Evolutionary conservation across 2,797 vertebrate genomes (phyloP).

Genomic region (Merluccius polli): DNA sequence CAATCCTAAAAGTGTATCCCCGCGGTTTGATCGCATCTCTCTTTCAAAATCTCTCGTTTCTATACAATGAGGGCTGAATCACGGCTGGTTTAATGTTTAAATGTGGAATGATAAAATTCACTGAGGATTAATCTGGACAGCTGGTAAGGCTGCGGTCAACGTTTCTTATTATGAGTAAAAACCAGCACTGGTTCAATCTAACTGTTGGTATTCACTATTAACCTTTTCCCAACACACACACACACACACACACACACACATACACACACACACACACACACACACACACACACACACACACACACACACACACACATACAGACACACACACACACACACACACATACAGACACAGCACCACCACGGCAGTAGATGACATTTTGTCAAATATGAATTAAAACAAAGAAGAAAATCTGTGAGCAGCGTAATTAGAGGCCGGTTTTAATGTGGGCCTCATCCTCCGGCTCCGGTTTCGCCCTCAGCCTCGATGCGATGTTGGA

Average conservation of each 20-base stretch:
- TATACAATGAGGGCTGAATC: too few species aligned
- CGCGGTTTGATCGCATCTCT: too few species aligned
- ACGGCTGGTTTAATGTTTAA: too few species aligned
- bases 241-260: conserved; percentile 4
- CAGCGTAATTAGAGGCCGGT: conserved; percentile 74
- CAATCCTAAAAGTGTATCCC: too few species aligned
- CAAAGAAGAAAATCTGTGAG: conserved; percentile 68
- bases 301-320: conserved; percentile 1
- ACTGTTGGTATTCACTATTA: not conserved
- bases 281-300: conserved; percentile 1
- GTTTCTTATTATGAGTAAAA: too few species aligned
- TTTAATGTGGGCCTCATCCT: conserved; percentile 66
- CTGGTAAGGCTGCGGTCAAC: too few species aligned
- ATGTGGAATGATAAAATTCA: too few species aligned
- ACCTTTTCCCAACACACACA: not conserved
- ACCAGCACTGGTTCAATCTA: not conserved
- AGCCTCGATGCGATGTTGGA: conserved; percentile 38
- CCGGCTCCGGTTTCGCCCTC: conserved; percentile 50
- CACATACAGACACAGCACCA: not conserved
- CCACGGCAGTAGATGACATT: conserved; percentile 71
- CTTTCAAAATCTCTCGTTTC: too few species aligned
- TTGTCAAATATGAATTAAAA: conserved; percentile 82
- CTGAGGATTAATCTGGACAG: not conserved
- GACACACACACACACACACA: conserved; percentile 5
- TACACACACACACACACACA: not conserved